Evolutionary conservation across 53 echinoderm and acorn worm genomes (phyloP), one percentile per base, ranked within the genome.

Genomic region (Holothuria scabra): DNA sequence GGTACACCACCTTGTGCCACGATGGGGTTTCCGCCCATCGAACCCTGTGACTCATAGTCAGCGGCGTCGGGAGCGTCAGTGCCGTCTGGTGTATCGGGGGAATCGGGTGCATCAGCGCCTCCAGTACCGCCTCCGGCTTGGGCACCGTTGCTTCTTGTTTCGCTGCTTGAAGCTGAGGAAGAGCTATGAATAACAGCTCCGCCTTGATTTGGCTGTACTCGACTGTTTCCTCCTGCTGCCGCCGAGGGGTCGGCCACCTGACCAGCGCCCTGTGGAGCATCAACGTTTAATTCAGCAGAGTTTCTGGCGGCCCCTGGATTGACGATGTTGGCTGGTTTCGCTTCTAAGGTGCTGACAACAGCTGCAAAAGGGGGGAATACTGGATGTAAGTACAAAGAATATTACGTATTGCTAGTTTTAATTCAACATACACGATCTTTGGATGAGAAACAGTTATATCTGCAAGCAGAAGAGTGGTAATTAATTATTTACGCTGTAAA

Each of bases 51-150:
- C 52, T 52, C 52, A 18, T 16, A 52, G 52, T 52, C 52, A 1
- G 44, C 5, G 44, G 44, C 5, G 49, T 74, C 41, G 25, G 48
- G 37, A 11, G 52, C 28, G 76, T 48, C 76, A 25, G 48, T 23
- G 16, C 46, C 28, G 25, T 48, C 76, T 14, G 49, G 76, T 37
- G 23, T 56, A 56, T 76, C 29, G 76, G 25, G 12, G 18, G 41
- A 21, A 41, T 74, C 24, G 76, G 25, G 12, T 21, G 41, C 49
- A 41, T 74, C 24, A 22, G n/a, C 48, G 14, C 46, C 52, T 18
- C 22, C 76, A 3, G 52, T 20, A 34, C 69, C 69, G 21, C 69
- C 69, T 34, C 69, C 69, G n/a, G 69, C 69, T 69, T 69, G 69
- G 35, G 4, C 76, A 13, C 22, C 52, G 18, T 16, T 56, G 76